Conservation (phyloP, 2,888 invertebrate species). For the Eupeodes luniger region DNA sequence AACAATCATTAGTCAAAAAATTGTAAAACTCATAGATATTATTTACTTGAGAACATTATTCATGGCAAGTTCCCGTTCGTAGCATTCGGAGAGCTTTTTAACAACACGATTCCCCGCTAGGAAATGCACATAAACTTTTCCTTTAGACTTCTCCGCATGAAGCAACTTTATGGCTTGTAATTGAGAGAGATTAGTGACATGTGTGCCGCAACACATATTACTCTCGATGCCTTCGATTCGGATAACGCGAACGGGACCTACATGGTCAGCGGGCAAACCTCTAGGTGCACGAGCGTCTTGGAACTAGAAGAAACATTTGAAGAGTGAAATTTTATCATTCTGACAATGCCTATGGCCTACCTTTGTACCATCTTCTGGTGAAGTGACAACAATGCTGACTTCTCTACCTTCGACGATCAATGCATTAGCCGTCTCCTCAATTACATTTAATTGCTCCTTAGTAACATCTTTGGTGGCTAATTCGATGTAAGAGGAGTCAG, state of each 20-base stretch:
- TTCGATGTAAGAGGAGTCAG: constrained; percentile 90
- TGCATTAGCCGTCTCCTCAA: constrained; percentile 88
- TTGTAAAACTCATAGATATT: neutral
- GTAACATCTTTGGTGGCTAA: constrained; percentile 85
- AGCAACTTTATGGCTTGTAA: constrained; percentile 88
- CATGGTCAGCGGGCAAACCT: constrained; percentile 92
- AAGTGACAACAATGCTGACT: constrained; percentile 87
- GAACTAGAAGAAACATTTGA: constrained; percentile 66
- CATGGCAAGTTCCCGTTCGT: constrained; percentile 88
- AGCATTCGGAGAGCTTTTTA: constrained; percentile 86
- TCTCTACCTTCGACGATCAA: constrained; percentile 86
- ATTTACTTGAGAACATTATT: constrained; percentile 90
- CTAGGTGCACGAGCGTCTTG: constrained; percentile 83
- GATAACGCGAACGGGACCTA: constrained; percentile 90
- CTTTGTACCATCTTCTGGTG: constrained; percentile 86
- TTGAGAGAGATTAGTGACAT: constrained; percentile 90
- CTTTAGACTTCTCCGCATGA: constrained; percentile 89
- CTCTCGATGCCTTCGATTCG: constrained; percentile 90
- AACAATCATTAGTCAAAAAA: neutral
- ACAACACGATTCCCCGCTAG: constrained; percentile 90
- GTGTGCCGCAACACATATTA: constrained; percentile 95
- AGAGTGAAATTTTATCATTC: neutral
- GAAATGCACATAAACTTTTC: constrained; percentile 88
- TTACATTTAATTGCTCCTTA: constrained; percentile 84
- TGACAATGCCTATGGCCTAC: neutral